A percentile compares a stretch with the other conserved stretches of the same genome.
Conservation (phyloP, 2,888 invertebrate species). For the Clepsis dumicolana region DNA sequence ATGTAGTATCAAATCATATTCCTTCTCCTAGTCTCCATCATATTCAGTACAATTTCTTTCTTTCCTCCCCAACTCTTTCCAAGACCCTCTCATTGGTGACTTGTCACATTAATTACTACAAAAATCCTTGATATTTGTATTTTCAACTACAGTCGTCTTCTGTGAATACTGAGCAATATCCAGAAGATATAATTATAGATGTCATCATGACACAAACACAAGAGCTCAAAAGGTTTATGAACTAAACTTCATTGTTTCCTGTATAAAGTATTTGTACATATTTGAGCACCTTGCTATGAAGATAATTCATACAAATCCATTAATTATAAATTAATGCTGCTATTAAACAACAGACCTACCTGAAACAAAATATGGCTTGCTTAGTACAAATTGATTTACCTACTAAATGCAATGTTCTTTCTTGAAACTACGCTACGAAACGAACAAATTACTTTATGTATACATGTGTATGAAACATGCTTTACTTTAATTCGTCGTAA, state of each 20-base stretch:
- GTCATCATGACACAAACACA: neutral
- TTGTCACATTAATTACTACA: no score
- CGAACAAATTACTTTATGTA: neutral
- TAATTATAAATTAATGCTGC: neutral
- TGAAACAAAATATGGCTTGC: no score
- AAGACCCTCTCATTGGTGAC: no score
- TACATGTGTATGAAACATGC: no score
- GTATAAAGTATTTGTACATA: neutral
- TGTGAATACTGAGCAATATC: neutral
- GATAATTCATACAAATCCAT: neutral
- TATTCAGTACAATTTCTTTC: no score
- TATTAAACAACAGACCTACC: neutral
- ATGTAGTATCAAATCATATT: no score
- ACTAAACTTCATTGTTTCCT: neutral
- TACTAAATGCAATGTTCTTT: neutral
- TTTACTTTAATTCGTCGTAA: neutral
- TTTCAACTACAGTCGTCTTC: no score
- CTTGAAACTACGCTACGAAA: neutral
- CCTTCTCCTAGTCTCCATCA: no score
- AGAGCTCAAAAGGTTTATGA: neutral
- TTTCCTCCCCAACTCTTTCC: no score
- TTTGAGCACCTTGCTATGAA: neutral
- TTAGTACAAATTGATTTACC: neutral
- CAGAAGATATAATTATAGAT: neutral
- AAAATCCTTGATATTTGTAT: no score